Conservation (phyloP, 2,113 vertebrate species). For the Sturnus vulgaris region DNA sequence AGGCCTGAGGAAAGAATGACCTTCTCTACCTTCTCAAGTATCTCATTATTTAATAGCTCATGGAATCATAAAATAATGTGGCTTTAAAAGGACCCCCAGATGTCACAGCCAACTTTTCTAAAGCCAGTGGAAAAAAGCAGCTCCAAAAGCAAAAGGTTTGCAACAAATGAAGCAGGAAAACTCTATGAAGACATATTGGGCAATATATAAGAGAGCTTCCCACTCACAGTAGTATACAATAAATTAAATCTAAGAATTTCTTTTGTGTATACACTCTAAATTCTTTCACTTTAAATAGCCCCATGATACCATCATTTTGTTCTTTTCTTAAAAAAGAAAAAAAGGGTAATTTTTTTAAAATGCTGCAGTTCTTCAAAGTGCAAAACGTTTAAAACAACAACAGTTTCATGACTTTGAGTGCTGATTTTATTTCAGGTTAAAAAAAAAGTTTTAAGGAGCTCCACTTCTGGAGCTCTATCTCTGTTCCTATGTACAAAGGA, state of each 20-base stretch:
- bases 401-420: not conserved
- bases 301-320: fast-evolving
- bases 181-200: not conserved
- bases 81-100: not conserved
- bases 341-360: not conserved
- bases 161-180: not conserved
- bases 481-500: not conserved
- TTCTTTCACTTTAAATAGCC: not conserved
- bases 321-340: not conserved
- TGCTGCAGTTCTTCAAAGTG: not conserved
- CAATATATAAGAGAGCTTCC: not conserved
- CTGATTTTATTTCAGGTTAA: not conserved
- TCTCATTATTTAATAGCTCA: not conserved
- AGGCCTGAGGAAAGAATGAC: not conserved
- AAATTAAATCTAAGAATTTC: not conserved
- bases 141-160: not conserved
- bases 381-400: not conserved
- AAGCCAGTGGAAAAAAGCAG: not conserved
- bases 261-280: not conserved
- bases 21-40: too few species aligned
- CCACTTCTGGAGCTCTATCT: not conserved
- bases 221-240: fast-evolving
- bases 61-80: fast-evolving
- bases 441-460: not conserved
- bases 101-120: not conserved